phyloP scores from a whole-genome alignment of 2,888 invertebrate species.

The Cheilosia vernalis region DNA sequence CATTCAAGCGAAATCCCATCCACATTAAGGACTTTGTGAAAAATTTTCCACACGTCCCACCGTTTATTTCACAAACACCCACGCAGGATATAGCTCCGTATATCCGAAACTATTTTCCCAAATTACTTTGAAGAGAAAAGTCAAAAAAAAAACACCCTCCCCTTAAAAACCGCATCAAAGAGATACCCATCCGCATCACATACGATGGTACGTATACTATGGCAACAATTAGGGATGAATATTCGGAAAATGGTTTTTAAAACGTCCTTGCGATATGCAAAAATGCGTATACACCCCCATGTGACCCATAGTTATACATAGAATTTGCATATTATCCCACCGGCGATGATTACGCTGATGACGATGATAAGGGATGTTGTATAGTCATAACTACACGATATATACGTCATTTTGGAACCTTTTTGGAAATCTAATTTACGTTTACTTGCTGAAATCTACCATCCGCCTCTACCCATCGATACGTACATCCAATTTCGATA shows the following conservation, averaged over 20 bases:
- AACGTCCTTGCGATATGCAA: conserved; percentile 41
- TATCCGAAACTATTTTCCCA: conserved; percentile 38
- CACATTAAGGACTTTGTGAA: too few species aligned
- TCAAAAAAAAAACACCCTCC: not conserved
- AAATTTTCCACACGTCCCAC: too few species aligned
- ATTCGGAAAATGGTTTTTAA: conserved; percentile 22
- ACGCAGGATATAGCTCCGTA: too few species aligned
- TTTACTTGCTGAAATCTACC: conserved; percentile 6
- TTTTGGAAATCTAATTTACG: conserved; percentile 41
- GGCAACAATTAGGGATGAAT: conserved; percentile 56
- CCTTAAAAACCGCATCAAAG: conserved; percentile 59
- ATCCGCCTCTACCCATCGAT: not conserved
- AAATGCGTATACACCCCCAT: conserved; percentile 37
- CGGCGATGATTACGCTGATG: conserved; percentile 40
- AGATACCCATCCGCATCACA: conserved; percentile 21
- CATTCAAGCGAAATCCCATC: too few species aligned
- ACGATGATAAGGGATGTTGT: conserved; percentile 34
- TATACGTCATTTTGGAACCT: conserved; percentile 43
- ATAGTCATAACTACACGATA: not conserved
- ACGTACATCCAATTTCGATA: conserved; percentile 53
- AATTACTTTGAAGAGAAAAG: conserved; percentile 20
- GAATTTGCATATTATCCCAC: conserved; percentile 31
- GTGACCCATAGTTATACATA: not conserved
- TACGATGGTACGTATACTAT: not conserved
- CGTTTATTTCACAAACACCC: too few species aligned